phyloP scores from a whole-genome alignment of 2,797 vertebrate genomes.

The Masticophis lateralis region DNA sequence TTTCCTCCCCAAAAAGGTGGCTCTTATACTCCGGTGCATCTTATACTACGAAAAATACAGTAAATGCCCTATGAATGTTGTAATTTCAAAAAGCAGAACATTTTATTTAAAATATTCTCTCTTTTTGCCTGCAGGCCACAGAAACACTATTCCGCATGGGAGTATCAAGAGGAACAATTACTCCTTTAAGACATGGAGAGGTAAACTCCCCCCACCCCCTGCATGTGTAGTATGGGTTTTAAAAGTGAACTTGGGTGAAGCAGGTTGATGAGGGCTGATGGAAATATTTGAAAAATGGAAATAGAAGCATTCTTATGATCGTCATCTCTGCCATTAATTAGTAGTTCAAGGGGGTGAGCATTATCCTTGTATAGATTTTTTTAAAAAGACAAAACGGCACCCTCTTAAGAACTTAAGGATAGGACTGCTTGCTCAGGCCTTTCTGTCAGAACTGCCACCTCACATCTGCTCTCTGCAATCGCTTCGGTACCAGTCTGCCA shows the following conservation, averaged over 20 bases:
- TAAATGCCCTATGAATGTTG: accelerated
- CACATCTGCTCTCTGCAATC: too few relatives aligned
- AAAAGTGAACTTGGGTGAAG: neutral
- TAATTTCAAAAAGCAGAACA: neutral
- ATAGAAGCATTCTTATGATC: neutral
- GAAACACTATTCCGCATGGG: conserved; percentile 81
- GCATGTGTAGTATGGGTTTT: neutral
- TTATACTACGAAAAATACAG: neutral
- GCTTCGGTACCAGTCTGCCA: too few relatives aligned
- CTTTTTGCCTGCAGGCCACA: conserved; percentile 70
- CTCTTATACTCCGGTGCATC: too few relatives aligned
- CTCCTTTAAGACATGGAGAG: conserved; percentile 79
- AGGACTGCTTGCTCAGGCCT: neutral
- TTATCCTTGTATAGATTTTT: neutral
- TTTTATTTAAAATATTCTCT: conserved; percentile 12
- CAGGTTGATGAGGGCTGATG: neutral
- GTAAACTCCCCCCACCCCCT: conserved; percentile 56
- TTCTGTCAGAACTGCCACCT: neutral
- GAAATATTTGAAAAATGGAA: neutral
- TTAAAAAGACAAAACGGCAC: neutral
- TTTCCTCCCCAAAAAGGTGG: too few relatives aligned
- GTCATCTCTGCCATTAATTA: neutral
- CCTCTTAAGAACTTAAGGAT: neutral
- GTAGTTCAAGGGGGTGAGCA: too few relatives aligned
- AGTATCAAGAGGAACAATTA: conserved; percentile 78